Evolutionary conservation across 2,797 vertebrate genomes (phyloP).

Genomic region (Agapornis canus): DNA sequence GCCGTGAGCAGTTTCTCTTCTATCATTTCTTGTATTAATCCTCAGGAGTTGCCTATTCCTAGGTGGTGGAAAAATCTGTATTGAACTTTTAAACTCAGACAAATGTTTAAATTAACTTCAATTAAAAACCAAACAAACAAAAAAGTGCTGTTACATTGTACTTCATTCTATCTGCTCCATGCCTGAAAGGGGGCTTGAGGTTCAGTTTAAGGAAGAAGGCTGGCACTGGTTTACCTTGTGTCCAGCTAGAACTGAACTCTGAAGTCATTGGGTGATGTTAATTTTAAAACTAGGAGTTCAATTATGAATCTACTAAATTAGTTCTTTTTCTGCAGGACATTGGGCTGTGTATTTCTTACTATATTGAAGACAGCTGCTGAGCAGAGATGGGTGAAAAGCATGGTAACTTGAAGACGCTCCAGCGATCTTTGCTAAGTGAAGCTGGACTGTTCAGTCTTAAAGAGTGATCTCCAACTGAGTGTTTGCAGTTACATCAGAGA

Average conservation of each 20-base stretch:
- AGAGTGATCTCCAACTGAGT: background rate
- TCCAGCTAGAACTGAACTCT: background rate
- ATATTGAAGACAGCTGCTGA: background rate
- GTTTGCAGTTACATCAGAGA: background rate
- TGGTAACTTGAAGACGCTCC: background rate
- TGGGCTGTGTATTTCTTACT: background rate
- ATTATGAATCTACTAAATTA: too few species aligned
- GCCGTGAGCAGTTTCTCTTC: background rate
- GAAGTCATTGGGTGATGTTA: background rate
- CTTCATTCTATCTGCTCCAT: background rate
- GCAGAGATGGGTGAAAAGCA: background rate
- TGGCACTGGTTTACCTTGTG: accelerated
- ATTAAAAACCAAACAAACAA: background rate
- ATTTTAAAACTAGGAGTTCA: background rate
- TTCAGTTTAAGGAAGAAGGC: background rate
- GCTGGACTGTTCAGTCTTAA: background rate
- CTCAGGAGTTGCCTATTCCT: background rate
- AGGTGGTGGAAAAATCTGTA: background rate
- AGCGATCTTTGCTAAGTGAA: background rate
- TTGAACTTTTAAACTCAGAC: background rate
- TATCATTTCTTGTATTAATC: background rate
- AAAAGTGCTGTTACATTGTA: background rate
- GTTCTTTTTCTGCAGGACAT: background rate
- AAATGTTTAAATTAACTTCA: background rate
- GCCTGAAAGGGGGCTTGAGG: background rate